Conservation (phyloP, 2,888 invertebrate species). For the Platypus cylindrus region DNA sequence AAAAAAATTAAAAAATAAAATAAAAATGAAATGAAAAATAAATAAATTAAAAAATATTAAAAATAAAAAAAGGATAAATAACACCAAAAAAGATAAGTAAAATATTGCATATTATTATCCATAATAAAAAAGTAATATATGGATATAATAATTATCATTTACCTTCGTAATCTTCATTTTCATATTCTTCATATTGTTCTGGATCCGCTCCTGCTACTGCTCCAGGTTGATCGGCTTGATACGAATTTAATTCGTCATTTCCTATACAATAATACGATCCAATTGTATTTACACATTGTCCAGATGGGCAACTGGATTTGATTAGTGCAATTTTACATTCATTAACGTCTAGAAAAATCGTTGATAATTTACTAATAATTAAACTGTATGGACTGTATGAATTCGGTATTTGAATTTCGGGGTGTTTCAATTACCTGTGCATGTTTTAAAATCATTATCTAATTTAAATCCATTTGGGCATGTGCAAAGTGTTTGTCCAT, state of each 20-base stretch:
- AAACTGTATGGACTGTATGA: constrained; percentile 1
- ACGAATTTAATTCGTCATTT: constrained; percentile 5
- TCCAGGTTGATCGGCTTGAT: constrained; percentile 17
- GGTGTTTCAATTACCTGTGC: constrained; percentile 21
- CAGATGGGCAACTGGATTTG: constrained; percentile 33
- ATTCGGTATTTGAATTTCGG: constrained; percentile 1
- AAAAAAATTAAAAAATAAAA: too few species aligned
- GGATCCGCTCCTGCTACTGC: too few species aligned
- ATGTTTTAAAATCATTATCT: constrained; percentile 29
- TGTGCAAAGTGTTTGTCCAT: constrained; percentile 36
- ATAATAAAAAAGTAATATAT: neutral
- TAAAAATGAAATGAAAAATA: too few species aligned
- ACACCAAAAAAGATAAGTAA: too few species aligned
- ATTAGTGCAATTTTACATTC: constrained; percentile 44
- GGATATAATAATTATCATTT: constrained; percentile 2
- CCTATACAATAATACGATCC: constrained; percentile 44
- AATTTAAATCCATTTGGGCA: constrained; percentile 32
- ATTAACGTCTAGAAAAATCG: constrained; percentile 42
- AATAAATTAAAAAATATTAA: too few species aligned
- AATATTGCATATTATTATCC: too few species aligned
- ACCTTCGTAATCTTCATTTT: constrained; percentile 17
- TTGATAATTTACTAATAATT: neutral
- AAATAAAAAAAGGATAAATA: too few species aligned
- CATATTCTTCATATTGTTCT: constrained; percentile 14
- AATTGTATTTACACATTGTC: constrained; percentile 50